phyloP scores from a whole-genome alignment of 2,797 vertebrate genomes.

The Scyliorhinus canicula region DNA sequence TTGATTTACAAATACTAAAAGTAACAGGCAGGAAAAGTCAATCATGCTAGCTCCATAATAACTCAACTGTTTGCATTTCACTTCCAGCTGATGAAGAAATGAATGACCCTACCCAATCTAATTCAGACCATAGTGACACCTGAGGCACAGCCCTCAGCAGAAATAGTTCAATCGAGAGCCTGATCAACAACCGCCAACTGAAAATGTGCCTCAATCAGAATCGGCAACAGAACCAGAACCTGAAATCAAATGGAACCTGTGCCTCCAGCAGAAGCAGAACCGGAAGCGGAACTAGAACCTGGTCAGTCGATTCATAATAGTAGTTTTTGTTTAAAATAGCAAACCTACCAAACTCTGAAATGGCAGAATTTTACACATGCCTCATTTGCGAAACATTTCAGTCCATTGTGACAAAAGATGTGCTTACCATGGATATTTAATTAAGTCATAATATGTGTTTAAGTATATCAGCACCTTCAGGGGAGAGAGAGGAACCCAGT shows the following conservation, averaged over 20 bases:
- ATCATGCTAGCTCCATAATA: neutral
- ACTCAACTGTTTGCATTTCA: neutral
- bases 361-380: neutral
- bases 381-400: neutral
- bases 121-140: neutral
- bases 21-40: neutral
- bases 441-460: neutral
- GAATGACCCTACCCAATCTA: neutral
- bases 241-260: neutral
- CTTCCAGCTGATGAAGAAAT: neutral
- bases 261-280: neutral
- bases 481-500: too few relatives aligned
- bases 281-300: conserved; percentile 37
- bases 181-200: neutral
- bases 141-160: neutral
- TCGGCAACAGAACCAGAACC: neutral
- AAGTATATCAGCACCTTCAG: too few relatives aligned
- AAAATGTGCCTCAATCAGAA: neutral
- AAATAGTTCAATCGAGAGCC: neutral
- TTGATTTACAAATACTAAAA: neutral
- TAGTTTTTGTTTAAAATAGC: neutral
- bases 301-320: conserved; percentile 41
- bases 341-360: neutral
- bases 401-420: neutral
- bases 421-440: neutral